Evolutionary conservation across 2,797 vertebrate genomes (phyloP), one percentile per base, ranked within the genome.

Genomic region (Myotis daubentonii): DNA sequence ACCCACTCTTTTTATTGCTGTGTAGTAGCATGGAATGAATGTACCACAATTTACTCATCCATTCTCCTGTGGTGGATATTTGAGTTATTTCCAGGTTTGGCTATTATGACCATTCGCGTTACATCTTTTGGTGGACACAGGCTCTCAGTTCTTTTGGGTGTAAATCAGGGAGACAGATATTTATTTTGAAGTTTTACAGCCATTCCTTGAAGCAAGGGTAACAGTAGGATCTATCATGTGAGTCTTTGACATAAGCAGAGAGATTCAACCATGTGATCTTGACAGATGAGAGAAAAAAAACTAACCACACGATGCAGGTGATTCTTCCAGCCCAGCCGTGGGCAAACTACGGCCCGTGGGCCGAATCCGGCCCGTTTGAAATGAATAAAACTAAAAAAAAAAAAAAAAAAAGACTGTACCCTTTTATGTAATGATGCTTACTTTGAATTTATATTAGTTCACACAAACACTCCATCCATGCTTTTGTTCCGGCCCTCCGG

Each of bases 11-110:
- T 74, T 68, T 38, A 8, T 23, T 9, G 41, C 76, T 28, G 51
- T 53, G 1, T 70, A 20, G 25, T 93, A 8, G n/a, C 38, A 2
- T 1, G 20, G 16, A 1, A 1, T 4, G 16, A 9, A 3, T 0
- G 7, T 1, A 2, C 38, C 38, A 0, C 11, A 3, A 0, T 71
- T 44, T 25, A 41, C 78, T 44, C 25, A 11, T 19, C 47, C 5
- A 0, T 51, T 81, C n/a, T 81, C 53, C 81, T 49, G 7, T 60
- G 23, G 3, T 47, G 49, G 51, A 15, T 51, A 0, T 57, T 66
- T 47, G 66, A 47, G 30, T 38, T 44, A 2, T 62, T 87, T 78
- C 28, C 30, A 47, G 28, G 20, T 36, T 17, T 5, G 60, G 60
- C 60, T 30, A 0, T 55, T 53, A 4, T 2, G 36, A n/a, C n/a